phyloP scores from a whole-genome alignment of 2,888 invertebrate species.

The Lochmaea capreae region DNA sequence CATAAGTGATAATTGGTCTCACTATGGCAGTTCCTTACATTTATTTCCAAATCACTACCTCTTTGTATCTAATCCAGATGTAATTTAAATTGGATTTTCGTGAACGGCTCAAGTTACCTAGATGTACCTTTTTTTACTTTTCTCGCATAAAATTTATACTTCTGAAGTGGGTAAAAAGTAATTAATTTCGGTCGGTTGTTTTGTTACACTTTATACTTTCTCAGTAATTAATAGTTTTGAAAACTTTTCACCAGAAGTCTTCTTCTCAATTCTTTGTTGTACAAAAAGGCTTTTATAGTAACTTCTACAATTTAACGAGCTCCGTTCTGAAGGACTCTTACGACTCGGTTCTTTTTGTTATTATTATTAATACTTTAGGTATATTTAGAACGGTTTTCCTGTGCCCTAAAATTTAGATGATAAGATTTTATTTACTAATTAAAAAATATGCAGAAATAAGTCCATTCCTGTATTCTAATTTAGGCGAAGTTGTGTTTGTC shows the following conservation, averaged over 20 bases:
- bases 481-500: too few relatives aligned
- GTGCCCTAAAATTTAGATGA: too few relatives aligned
- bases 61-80: neutral
- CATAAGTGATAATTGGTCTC: too few relatives aligned
- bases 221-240: neutral
- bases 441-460: too few relatives aligned
- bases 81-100: neutral
- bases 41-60: neutral
- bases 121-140: neutral
- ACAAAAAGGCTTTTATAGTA: neutral
- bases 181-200: neutral
- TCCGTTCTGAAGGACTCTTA: neutral
- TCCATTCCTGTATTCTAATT: too few relatives aligned
- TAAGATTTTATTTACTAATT: too few relatives aligned
- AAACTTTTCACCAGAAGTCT: neutral
- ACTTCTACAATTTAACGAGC: neutral
- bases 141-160: neutral
- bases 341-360: neutral
- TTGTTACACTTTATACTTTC: neutral
- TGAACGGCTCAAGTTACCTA: neutral
- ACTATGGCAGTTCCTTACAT: too few relatives aligned
- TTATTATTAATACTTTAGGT: neutral
- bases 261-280: neutral
- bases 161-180: neutral
- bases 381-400: neutral